Evolutionary conservation across 2,888 invertebrate species (phyloP).

Genomic region (Plemyria rubiginata): DNA sequence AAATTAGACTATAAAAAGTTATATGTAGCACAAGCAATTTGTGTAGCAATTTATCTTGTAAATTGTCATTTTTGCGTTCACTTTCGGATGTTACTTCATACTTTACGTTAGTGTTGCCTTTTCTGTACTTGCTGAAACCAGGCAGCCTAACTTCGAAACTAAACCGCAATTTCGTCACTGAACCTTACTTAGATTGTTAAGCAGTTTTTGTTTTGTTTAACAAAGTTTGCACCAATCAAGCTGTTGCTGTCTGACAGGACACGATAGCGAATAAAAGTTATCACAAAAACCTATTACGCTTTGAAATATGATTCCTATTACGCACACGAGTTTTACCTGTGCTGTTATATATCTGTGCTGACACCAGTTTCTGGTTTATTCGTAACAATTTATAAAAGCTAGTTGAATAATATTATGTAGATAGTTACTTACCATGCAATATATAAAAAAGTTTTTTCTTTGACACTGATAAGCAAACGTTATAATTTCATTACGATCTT

Average conservation of each 20-base stretch:
- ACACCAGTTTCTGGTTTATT: slow-evolving; percentile 8
- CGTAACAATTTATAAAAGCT: neutral
- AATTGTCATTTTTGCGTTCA: slow-evolving; percentile 45
- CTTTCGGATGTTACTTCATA: slow-evolving; percentile 41
- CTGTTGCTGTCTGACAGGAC: slow-evolving; percentile 17
- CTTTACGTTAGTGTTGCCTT: slow-evolving; percentile 40
- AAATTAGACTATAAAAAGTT: slow-evolving; percentile 45
- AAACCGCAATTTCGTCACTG: slow-evolving; percentile 37
- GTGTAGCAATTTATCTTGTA: slow-evolving; percentile 44
- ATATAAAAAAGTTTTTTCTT: neutral
- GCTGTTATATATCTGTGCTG: slow-evolving; percentile 12
- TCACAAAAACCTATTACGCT: slow-evolving; percentile 16
- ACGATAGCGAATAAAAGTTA: slow-evolving; percentile 23
- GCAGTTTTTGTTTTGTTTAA: slow-evolving; percentile 23
- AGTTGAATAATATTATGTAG: neutral
- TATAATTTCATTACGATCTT: slow-evolving; percentile 10
- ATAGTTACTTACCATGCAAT: neutral
- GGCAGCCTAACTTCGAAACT: slow-evolving; percentile 40
- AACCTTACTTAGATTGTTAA: slow-evolving; percentile 26
- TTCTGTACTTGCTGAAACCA: slow-evolving; percentile 37
- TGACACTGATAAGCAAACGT: neutral
- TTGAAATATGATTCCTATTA: slow-evolving; percentile 28
- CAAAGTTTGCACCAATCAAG: slow-evolving; percentile 23
- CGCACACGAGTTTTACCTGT: slow-evolving; percentile 10
- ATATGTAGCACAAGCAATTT: slow-evolving; percentile 42